These are phyloP conservation scores for Salarias fasciatus DNA, from an alignment of 2,797 vertebrate genomes.

Conservation along the genomic window DNA sequence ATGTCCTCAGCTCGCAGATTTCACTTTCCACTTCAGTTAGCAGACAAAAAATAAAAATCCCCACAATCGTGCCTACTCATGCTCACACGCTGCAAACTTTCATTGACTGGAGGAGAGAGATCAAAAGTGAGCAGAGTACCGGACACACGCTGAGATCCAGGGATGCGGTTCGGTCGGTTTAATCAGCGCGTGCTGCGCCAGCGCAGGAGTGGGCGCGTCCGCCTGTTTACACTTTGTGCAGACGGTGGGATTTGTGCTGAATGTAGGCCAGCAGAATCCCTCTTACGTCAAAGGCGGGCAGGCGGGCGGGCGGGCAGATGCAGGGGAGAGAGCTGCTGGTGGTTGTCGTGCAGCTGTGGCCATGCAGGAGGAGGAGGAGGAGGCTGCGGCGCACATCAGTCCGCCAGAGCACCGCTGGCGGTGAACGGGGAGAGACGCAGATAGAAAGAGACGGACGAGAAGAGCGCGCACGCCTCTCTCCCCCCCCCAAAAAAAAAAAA, in stretches of 20 bases:
- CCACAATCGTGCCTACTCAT: slow-evolving; percentile 10
- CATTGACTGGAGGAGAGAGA: too few relatives aligned
- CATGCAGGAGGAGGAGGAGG: slow-evolving; percentile 63
- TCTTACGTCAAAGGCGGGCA: slow-evolving; percentile 87
- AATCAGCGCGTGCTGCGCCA: slow-evolving; percentile 34
- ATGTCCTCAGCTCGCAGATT: slow-evolving; percentile 38
- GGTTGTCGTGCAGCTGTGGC: slow-evolving; percentile 71
- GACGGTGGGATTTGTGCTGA: slow-evolving; percentile 88
- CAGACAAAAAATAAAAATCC: background rate
- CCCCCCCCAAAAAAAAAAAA: too few relatives aligned
- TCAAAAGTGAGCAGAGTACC: background rate
- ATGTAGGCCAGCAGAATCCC: slow-evolving; percentile 95
- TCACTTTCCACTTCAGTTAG: slow-evolving; percentile 19
- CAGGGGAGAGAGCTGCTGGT: slow-evolving; percentile 78
- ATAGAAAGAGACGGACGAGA: slow-evolving; percentile 21
- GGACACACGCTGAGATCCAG: too few relatives aligned
- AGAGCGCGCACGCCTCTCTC: too few relatives aligned
- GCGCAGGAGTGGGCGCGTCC: slow-evolving; percentile 52
- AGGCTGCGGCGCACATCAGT: slow-evolving; percentile 65
- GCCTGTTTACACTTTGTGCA: slow-evolving; percentile 71
- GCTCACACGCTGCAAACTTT: slow-evolving; percentile 1
- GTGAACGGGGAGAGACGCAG: slow-evolving; percentile 60
- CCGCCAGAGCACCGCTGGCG: slow-evolving; percentile 64
- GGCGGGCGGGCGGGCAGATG: slow-evolving; percentile 75
- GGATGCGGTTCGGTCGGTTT: slow-evolving; percentile 14